Percentiles rank a stretch among this genome's conserved stretches.
phyloP scores from a whole-genome alignment of 2,113 vertebrate genomes.

The Ophiodon elongatus region DNA sequence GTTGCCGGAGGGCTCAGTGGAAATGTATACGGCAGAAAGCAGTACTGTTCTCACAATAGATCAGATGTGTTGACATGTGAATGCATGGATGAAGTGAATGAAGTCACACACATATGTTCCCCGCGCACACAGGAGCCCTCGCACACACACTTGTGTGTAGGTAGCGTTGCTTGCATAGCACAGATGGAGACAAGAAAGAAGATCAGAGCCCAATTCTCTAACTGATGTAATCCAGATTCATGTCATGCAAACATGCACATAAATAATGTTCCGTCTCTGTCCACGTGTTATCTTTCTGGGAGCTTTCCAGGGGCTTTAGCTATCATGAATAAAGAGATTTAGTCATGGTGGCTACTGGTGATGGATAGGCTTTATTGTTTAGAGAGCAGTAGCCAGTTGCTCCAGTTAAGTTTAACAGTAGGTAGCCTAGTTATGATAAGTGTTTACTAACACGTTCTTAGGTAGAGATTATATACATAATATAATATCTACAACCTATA shows the following conservation, averaged over 20 bases:
- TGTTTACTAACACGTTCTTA: neutral
- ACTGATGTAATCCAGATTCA: slow-evolving; percentile 46
- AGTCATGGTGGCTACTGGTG: neutral
- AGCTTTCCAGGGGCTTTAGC: neutral
- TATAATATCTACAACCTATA: neutral
- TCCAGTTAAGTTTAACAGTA: neutral
- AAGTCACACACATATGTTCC: slow-evolving; percentile 19
- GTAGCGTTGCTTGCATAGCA: slow-evolving; percentile 24
- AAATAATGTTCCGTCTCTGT: neutral
- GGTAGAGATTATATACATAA: neutral
- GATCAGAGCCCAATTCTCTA: slow-evolving; percentile 27
- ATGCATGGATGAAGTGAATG: slow-evolving; percentile 20
- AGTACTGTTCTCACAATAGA: slow-evolving; percentile 67
- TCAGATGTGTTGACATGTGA: slow-evolving; percentile 68
- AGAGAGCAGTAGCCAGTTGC: neutral
- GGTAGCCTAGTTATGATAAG: neutral
- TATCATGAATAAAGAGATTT: neutral
- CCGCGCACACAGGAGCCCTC: neutral
- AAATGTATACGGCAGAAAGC: slow-evolving; percentile 66
- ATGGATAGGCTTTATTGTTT: neutral
- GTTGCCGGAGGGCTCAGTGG: slow-evolving; percentile 62
- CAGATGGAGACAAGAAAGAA: slow-evolving; percentile 25
- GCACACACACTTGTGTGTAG: slow-evolving; percentile 11
- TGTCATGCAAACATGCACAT: slow-evolving; percentile 2
- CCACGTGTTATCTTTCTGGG: neutral